Evolutionary conservation across 2,797 vertebrate genomes (phyloP).

Genomic region (Adelosebastes latens): DNA sequence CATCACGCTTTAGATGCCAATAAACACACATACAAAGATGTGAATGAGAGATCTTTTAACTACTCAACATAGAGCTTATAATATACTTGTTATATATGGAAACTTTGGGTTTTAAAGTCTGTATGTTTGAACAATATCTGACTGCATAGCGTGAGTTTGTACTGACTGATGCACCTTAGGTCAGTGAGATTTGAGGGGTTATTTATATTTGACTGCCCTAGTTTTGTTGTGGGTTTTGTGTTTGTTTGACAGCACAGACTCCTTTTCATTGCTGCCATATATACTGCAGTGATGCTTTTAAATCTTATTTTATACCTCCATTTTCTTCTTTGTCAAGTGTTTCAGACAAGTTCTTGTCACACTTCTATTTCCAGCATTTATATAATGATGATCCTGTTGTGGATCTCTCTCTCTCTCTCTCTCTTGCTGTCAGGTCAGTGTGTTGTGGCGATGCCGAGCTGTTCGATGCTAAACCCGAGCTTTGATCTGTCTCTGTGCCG

Average conservation of each 20-base stretch:
- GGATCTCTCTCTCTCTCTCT: background rate
- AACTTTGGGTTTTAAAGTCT: background rate
- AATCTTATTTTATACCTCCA: background rate
- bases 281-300: background rate
- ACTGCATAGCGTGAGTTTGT: background rate
- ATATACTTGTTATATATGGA: background rate
- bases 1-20: background rate
- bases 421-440: constrained; percentile 73
- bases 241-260: background rate
- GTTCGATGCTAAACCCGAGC: constrained; percentile 66
- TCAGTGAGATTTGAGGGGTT: background rate
- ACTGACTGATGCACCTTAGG: background rate
- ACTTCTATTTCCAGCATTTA: background rate
- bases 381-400: background rate
- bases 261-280: background rate
- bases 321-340: background rate
- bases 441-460: constrained; percentile 67
- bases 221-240: background rate
- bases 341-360: background rate
- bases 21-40: background rate
- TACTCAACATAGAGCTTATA: background rate
- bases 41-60: background rate
- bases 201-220: background rate
- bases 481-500: constrained; percentile 79
- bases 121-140: background rate